A percentile compares a stretch with the other conserved stretches of the same genome.
These are phyloP conservation scores for Tipula confusa DNA, from an alignment of 2,888 invertebrate genomes.

Conservation along the genomic window DNA sequence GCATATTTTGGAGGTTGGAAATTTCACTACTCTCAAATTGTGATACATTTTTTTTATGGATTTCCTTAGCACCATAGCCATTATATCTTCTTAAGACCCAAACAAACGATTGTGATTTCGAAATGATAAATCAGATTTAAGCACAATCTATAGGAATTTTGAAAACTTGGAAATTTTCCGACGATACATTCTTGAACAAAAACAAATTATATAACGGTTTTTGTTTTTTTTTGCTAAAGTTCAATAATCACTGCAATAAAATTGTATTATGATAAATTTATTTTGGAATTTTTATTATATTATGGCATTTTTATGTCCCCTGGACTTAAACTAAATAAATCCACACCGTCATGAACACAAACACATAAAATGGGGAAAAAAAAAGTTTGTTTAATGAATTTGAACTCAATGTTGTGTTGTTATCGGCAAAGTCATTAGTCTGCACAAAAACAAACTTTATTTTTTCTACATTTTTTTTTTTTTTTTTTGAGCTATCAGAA, in stretches of 20 bases:
- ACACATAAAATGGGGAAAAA: too few species aligned
- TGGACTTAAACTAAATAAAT: neutral
- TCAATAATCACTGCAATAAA: neutral
- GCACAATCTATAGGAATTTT: too few species aligned
- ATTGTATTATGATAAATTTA: neutral
- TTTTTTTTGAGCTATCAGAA: neutral
- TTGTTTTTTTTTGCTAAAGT: neutral
- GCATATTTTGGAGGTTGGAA: too few species aligned
- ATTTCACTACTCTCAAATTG: too few species aligned
- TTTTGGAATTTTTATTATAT: neutral
- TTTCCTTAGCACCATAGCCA: too few species aligned
- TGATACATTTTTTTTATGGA: too few species aligned
- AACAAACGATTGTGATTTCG: too few species aligned
- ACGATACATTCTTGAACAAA: too few species aligned
- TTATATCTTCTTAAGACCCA: too few species aligned
- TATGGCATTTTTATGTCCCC: neutral
- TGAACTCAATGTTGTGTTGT: neutral
- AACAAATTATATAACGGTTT: too few species aligned
- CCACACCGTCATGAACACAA: neutral
- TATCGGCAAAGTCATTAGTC: slow-evolving; percentile 7
- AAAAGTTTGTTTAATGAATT: neutral
- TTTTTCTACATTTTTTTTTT: neutral
- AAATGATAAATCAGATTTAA: too few species aligned
- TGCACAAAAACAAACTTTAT: neutral
- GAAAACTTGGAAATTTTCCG: too few species aligned